phyloP scores from a whole-genome alignment of 30 jellyfish, hydroid and myxozoan species.

The Mastigias papua region DNA sequence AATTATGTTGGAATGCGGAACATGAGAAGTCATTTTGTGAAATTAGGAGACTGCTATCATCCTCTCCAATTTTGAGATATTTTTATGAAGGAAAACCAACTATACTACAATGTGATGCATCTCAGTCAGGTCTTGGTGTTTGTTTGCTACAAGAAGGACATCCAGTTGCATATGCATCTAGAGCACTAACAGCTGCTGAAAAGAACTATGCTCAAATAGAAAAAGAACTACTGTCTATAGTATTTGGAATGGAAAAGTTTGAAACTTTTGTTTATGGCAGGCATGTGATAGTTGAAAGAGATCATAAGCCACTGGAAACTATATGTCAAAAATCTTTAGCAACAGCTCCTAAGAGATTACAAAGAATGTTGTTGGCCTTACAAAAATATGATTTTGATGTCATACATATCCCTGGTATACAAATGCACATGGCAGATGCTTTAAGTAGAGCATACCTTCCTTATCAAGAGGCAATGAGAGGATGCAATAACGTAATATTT shows the following conservation, averaged over 20 bases:
- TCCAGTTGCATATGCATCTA: no score
- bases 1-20: no score
- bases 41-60: no score
- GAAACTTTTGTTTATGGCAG: constrained; percentile 35
- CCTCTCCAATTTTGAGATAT: no score
- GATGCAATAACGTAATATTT: constrained; percentile 16
- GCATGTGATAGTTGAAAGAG: constrained; percentile 23
- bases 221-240: constrained; percentile 12
- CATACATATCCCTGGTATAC: constrained; percentile 9
- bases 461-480: constrained; percentile 32
- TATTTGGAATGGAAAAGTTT: constrained; percentile 7
- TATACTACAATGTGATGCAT: no score
- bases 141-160: no score
- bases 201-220: no score
- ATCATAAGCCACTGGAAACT: constrained; percentile 55
- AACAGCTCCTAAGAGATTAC: constrained; percentile 4
- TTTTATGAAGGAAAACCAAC: no score
- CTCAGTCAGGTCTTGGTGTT: no score
- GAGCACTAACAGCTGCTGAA: no score
- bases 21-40: no score
- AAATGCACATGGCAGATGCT: constrained; percentile 30
- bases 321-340: constrained; percentile 35
- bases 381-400: constrained; percentile 18
- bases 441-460: constrained; percentile 41
- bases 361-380: constrained; percentile 19